Conservation (phyloP, 2,888 invertebrate genomes). For the Boloria euphrosyne region DNA sequence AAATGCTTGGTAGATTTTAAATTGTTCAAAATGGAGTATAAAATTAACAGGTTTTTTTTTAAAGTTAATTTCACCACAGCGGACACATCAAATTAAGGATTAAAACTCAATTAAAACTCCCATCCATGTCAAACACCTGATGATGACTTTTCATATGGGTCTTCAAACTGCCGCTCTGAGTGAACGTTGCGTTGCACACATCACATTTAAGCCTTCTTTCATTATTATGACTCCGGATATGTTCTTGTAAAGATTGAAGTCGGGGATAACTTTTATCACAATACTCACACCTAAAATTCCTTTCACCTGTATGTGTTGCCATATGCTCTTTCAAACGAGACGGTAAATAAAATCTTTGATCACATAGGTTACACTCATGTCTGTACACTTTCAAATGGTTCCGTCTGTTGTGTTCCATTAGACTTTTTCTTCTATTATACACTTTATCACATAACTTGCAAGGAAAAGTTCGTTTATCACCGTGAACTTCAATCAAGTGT, state of each 20-base stretch:
- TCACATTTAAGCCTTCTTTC: conserved; percentile 81
- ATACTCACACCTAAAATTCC: conserved; percentile 78
- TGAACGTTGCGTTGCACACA: conserved; percentile 77
- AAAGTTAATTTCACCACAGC: too few relatives aligned
- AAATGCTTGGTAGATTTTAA: too few relatives aligned
- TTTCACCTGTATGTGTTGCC: conserved; percentile 78
- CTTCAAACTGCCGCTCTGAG: conserved; percentile 81
- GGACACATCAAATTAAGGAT: too few relatives aligned
- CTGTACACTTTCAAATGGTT: conserved; percentile 67
- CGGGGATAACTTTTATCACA: conserved; percentile 84
- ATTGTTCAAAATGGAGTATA: too few relatives aligned
- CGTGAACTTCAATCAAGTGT: conserved; percentile 69
- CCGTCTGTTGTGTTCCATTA: conserved; percentile 67
- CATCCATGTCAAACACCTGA: conserved; percentile 58
- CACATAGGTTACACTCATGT: conserved; percentile 71
- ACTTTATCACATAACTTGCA: conserved; percentile 70
- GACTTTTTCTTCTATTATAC: conserved; percentile 66
- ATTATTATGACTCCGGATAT: conserved; percentile 78
- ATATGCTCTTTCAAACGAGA: conserved; percentile 74
- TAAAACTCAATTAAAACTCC: conserved; percentile 44
- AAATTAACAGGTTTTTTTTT: too few relatives aligned
- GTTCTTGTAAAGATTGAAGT: conserved; percentile 80
- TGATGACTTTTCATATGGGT: conserved; percentile 82
- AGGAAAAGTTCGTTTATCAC: conserved; percentile 65
- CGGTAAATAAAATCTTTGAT: conserved; percentile 71